Percentiles rank a stretch among this genome's conserved stretches.
Evolutionary conservation across 2,113 vertebrate genomes (phyloP).

Genomic region (Leucopsar rothschildi): DNA sequence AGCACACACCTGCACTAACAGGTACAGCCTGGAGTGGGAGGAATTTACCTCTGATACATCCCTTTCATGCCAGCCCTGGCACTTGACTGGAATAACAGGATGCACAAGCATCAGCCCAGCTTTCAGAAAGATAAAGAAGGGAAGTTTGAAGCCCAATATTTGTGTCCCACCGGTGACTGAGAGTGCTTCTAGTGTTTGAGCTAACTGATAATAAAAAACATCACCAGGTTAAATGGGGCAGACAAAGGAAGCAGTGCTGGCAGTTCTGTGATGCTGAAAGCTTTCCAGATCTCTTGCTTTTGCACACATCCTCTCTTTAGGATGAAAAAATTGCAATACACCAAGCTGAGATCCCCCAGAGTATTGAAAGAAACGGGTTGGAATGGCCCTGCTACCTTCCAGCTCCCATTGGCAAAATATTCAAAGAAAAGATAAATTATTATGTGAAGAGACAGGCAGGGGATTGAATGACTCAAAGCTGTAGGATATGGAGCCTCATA

Average conservation of each 20-base stretch:
- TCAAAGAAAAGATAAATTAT: not conserved
- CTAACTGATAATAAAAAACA: not conserved
- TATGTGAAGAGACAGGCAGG: not conserved
- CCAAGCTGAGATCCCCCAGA: not conserved
- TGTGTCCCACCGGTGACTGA: not conserved
- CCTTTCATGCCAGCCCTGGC: not conserved
- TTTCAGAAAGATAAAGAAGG: not conserved
- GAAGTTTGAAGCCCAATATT: not conserved
- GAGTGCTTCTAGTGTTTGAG: not conserved
- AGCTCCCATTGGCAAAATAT: not conserved
- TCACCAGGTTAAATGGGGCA: not conserved
- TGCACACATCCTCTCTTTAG: not conserved
- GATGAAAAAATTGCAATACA: not conserved
- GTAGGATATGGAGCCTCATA: not conserved
- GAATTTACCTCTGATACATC: not conserved
- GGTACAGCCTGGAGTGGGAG: not conserved
- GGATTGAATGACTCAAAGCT: not conserved
- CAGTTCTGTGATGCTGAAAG: not conserved
- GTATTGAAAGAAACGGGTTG: not conserved
- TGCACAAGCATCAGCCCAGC: not conserved
- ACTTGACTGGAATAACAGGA: constrained; percentile 21
- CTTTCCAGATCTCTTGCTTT: not conserved
- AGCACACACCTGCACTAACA: not conserved
- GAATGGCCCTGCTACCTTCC: not conserved
- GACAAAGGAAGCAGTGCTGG: not conserved